Base-by-base conservation (phyloP, 2,113 vertebrate species). In the Mormoops blainvillei region DNA sequence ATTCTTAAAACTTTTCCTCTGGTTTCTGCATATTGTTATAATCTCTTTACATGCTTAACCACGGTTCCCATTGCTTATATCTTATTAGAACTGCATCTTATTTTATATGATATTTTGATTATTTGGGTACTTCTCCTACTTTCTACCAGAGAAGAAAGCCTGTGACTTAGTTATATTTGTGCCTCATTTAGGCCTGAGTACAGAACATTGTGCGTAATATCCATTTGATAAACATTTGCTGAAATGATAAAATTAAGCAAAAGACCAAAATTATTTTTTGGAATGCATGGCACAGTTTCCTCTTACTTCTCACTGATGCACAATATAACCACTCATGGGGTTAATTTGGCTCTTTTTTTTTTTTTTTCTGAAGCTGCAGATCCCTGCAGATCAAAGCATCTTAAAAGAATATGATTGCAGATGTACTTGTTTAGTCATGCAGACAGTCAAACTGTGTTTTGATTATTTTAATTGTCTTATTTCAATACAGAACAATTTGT, bases 391-490 rank as follows among this genome's bases (percentile, higher is more conserved):
- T 92, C 82, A 74, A 70, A 61, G 63, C 65, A 28, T 74, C n/a
- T 45, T 76, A 74, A 61, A 96, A 98, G 87, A 77, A 97, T 83
- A 52, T 67, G 94, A 96, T 73, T 97, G 92, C 84, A 97, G 94
- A 95, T 81, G 87, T 52, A 85, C 54, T 96, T 95, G 76, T 95
- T 98, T 97, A 97, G 95, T 97, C 92, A 96, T 84, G 81, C 91
- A 97, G 95, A 31, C 1, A 13, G 52, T 81, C 91, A 94, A 77
- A 85, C 61, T 98, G 67, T 93, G 91, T 94, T 96, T 93, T 96
- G 97, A 96, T 94, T 95, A 73, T 93, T 98, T 92, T 70, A 97
- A 97, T 96, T 97, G 68, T 98, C 70, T 97, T 96, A 65, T 95
- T 97, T 97, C 97, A 95, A 63, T 28, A 88, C 58, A 96, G 93